Conservation (phyloP, 1,140 invertebrate genomes). For the Drosophila athabasca region DNA sequence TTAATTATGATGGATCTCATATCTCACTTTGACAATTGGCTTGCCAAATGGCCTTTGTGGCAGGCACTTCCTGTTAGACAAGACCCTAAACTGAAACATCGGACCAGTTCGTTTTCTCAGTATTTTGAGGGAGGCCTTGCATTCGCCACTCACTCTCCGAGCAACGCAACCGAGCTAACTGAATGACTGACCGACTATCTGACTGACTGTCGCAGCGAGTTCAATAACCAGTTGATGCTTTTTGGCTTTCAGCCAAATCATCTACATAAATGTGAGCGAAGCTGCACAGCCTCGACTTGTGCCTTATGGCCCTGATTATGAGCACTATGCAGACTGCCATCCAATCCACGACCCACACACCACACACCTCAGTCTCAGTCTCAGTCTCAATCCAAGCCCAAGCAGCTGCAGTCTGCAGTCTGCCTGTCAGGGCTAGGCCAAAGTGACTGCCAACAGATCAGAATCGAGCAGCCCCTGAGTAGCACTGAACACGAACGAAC, state of each 20-base stretch:
- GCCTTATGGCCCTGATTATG: constrained; percentile 6
- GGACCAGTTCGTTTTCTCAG: constrained; percentile 53
- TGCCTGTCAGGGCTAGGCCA: constrained; percentile 69
- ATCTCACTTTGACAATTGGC: constrained; percentile 10
- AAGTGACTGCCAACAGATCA: constrained; percentile 52
- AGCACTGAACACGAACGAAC: constrained; percentile 10
- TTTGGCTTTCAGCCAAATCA: constrained; percentile 56
- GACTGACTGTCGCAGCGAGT: constrained; percentile 46
- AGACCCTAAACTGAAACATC: constrained; percentile 27
- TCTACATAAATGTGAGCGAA: constrained; percentile 69
- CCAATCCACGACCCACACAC: constrained; percentile 36
- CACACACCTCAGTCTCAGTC: background rate
- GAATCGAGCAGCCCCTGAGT: constrained; percentile 36
- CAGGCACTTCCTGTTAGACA: constrained; percentile 57
- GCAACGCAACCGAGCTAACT: constrained; percentile 1
- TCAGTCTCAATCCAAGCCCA: no score
- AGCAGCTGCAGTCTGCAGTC: background rate
- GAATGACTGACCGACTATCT: no score
- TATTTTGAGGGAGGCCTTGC: constrained; percentile 28
- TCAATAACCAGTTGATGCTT: constrained; percentile 77
- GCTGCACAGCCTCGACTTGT: constrained; percentile 53
- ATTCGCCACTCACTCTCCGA: constrained; percentile 18
- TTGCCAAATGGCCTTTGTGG: constrained; percentile 11
- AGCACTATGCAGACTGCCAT: constrained; percentile 3
- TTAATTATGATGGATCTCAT: constrained; percentile 54